Evolutionary conservation across 2,797 vertebrate genomes (phyloP), one percentile per base, ranked within the genome.

Genomic region (Sebastes glaucus): DNA sequence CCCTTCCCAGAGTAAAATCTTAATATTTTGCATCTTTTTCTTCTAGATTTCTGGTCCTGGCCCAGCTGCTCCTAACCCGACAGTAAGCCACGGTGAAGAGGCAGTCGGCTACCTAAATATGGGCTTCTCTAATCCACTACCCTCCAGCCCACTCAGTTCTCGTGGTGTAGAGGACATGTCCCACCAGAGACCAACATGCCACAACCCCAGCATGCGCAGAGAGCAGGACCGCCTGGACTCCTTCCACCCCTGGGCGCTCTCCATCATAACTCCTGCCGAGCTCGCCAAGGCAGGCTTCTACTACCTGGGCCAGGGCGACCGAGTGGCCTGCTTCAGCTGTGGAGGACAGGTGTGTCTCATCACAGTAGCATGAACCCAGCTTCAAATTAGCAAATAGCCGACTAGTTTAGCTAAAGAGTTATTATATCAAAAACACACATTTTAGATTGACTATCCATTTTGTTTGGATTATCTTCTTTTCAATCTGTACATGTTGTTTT

Each of bases 251-350:
- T 99, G 99, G 98, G 95, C 96, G 0, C 85, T 98, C 55, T 94
- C 96, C 0, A 97, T 96, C 83, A 94, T 99, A 74, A 96, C 96
- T 0, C 97, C 98, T 0, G 72, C 94, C 4, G 97, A 99, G 73
- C 95, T 99, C 27, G 97, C 97, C 67, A 99, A 96, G 92, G 98
- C 99, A 5, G 99, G 98, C 18, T 99, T 99, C 92, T 99, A 99
- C 88, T 98, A 97, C 77, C 33, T 97, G 77, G 97, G 97, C 9
- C 97, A 96, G 71, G 97, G 95, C 1, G 98, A 99, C 85, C 92
- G 95, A 68, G 99, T 99, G 81, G 97, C 97, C 71, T 99, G 99
- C 87, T 99, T 99, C 91, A 96, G 96, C 75, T 99, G 99, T 49
- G 98, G 97, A 25, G 98, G 98, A 66, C 97, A 97, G 90, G 94